Evolutionary conservation across 2,797 vertebrate species (phyloP).

Genomic region (Tolypeutes matacus): DNA sequence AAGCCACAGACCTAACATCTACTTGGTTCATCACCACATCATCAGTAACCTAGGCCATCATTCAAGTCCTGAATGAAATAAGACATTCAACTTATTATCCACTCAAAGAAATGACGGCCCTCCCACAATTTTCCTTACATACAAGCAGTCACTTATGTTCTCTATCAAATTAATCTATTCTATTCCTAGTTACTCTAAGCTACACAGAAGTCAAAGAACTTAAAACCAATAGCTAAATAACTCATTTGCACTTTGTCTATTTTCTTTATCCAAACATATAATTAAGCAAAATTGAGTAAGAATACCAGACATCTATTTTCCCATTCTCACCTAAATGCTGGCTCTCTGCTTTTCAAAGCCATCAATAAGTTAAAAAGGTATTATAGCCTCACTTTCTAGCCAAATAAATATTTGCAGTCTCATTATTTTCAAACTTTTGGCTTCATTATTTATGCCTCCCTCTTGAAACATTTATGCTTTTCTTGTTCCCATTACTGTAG

Average conservation of each 20-base stretch:
- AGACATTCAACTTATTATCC: constrained; percentile 20
- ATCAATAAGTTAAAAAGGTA: not conserved
- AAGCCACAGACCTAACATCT: not conserved
- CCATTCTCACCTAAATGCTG: not conserved
- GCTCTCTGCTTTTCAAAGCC: not conserved
- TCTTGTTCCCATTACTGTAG: not conserved
- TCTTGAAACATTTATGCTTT: not conserved
- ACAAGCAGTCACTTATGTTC: not conserved
- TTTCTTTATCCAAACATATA: not conserved
- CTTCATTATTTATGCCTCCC: not conserved
- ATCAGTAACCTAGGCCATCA: not conserved
- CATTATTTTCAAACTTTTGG: not conserved
- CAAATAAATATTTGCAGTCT: not conserved
- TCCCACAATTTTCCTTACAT: not conserved
- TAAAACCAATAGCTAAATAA: not conserved
- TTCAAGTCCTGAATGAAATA: constrained; percentile 13
- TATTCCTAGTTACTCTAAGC: not conserved
- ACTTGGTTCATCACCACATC: not conserved
- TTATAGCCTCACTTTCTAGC: not conserved
- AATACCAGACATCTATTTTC: constrained; percentile 18
- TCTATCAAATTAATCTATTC: not conserved
- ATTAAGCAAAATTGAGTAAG: not conserved
- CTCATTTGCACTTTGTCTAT: not conserved
- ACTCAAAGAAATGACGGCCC: not conserved
- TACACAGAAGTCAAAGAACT: not conserved